Evolutionary conservation across 2,113 vertebrate genomes (phyloP), one percentile per base, ranked within the genome.

Genomic region (Chionodraco myersi): DNA sequence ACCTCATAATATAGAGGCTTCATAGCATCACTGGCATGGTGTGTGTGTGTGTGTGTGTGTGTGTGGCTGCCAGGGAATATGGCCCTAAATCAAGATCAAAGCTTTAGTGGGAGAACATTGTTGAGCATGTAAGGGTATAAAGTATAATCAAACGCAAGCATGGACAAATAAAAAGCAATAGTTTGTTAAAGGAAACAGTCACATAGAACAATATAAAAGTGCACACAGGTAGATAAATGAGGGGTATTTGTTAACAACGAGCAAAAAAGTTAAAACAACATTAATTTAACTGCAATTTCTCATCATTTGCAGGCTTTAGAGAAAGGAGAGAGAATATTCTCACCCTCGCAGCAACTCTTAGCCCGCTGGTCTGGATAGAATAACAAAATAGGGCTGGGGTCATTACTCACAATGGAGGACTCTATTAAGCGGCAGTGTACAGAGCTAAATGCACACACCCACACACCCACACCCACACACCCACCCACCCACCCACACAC

Each of bases 391-490:
- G 60, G 82, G 62, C 88, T 83, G 83, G 92, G 89, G 92, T 93
- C 92, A 93, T 94, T 93, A 93, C 90, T 93, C 92, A 92, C 89
- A 88, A 91, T 91, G 84, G 88, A 90, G 86, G 57, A 90, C 89
- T 92, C 79, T 91, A 89, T 92, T 91, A 92, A 90, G 86, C 83
- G 10, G 82, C 80, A 85, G 61, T 70, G 77, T 77, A 77, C 81
- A 79, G 71, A 77, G 68, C 76, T 80, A 77, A 80, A 83, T 59
- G 62, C 81, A 86, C 87, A 84, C 76, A 49, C 71, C 62, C 69
- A 80, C 14, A 65, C 75, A 86, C 82, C 79, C 84, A 36, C 36
- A 41, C 36, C 7, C 6, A 41, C 36, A 41, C 36, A 41, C 36
- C 7, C 36, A 41, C 36, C 7, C 36, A 41, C 36, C 7, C 36